Base-by-base conservation (phyloP, 2,113 vertebrate species). In the Melanotaenia duboulayi region DNA sequence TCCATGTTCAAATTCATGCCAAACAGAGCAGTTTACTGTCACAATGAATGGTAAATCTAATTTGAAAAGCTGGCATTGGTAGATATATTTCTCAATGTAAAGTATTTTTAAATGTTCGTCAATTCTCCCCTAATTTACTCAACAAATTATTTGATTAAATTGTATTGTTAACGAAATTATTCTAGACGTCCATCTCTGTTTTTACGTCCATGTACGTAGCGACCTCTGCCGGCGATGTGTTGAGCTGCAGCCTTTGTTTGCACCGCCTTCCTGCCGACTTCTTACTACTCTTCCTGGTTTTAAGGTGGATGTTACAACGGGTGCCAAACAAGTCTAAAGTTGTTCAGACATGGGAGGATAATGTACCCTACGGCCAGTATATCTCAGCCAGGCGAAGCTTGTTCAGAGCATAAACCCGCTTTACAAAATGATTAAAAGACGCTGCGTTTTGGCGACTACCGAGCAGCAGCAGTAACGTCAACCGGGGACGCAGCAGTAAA, bases 271-370 rank as follows among this genome's bases (percentile, higher is more conserved):
- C 65, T 68, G 14, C 44, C 22, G 37, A 11, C 60, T 35, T 64
- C 52, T 32, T 59, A 7, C 62, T 42, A 20, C 71, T 65, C 77
- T 88, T 91, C 89, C 78, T 71, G 82, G 74, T 91, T 87, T 23
- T 57, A 61, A 54, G 48, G 49, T 69, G 78, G 68, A 66, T 60
- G 83, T 86, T 35, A 68, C 12, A 52, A 66, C 58, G 3, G 25
- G 39, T 12, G 52, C 48, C 58, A 48, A 68, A 64, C 51, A 65
- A 65, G 58, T 80, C 51, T n/a, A 44, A 85, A 87, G 85, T 88
- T 78, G 51, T 66, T 60, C 13, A 0, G 61, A 73, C 51, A 9
- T 25, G 19, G 50, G 49, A 60, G 56, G 24, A 81, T 54, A 57
- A 88, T 87, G 88, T 81, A n/a, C 54, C 56, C 11, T 6, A 12